A percentile compares a stretch with the other conserved stretches of the same genome.
phyloP scores from a whole-genome alignment of 2,888 invertebrate species.

The Cephus rjabovi region DNA sequence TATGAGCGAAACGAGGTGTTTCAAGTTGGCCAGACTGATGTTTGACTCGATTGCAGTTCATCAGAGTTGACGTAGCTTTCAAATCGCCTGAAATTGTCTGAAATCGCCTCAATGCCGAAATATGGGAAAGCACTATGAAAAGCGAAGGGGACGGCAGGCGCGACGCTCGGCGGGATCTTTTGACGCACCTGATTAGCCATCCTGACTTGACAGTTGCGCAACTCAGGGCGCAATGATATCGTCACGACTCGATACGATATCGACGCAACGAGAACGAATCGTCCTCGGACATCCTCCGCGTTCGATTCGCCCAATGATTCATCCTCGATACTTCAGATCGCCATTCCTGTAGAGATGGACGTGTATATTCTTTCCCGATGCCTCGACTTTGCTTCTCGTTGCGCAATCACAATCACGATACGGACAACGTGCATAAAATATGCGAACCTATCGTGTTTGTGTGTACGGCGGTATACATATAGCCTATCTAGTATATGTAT shows the following conservation, averaged over 20 bases:
- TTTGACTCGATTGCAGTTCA: neutral
- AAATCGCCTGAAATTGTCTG: no score
- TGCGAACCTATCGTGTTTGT: neutral
- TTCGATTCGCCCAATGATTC: neutral
- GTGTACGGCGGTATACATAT: neutral
- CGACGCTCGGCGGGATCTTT: no score
- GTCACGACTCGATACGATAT: neutral
- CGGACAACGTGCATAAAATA: neutral
- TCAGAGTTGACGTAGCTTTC: neutral
- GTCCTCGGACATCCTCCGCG: no score
- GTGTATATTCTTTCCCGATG: no score
- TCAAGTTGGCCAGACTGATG: neutral
- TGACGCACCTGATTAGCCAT: neutral
- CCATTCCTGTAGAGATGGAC: neutral
- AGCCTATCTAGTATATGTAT: neutral
- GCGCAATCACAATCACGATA: neutral
- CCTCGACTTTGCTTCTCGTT: neutral
- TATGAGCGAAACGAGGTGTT: neutral
- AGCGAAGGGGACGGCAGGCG: no score
- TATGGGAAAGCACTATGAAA: no score
- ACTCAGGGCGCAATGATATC: no score
- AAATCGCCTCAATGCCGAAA: neutral
- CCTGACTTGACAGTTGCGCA: neutral
- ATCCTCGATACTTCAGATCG: neutral
- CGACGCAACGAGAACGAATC: neutral